Conservation (phyloP, 2,888 invertebrate species). For the Eristalinus sepulchralis region DNA sequence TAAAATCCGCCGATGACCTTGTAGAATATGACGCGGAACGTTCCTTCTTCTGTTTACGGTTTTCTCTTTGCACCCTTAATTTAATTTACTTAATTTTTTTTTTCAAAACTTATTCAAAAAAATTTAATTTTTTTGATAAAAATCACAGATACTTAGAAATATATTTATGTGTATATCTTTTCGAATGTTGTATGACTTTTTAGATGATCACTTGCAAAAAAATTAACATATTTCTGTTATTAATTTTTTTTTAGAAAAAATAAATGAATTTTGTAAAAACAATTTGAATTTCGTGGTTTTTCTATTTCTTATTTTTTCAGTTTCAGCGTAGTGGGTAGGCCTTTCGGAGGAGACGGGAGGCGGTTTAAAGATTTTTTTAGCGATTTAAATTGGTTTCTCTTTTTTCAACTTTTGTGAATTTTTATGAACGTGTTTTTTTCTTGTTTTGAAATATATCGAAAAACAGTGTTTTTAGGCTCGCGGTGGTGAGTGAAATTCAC, state of each 20-base stretch:
- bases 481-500: background rate
- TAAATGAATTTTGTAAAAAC: constrained; percentile 44
- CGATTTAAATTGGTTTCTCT: constrained; percentile 17
- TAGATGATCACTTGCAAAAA: constrained; percentile 68
- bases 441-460: too few species aligned
- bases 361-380: constrained; percentile 56
- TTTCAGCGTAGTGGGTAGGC: constrained; percentile 77
- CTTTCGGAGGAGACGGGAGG: constrained; percentile 81
- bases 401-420: background rate
- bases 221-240: constrained; percentile 37
- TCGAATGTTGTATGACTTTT: constrained; percentile 50
- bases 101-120: constrained; percentile 53
- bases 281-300: constrained; percentile 31
- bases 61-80: constrained; percentile 13
- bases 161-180: constrained; percentile 27
- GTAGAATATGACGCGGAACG: constrained; percentile 71
- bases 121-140: constrained; percentile 48
- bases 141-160: constrained; percentile 66
- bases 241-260: constrained; percentile 16
- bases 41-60: constrained; percentile 15
- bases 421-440: too few species aligned
- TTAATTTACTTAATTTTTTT: constrained; percentile 72
- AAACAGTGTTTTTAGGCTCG: background rate
- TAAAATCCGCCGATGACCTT: constrained; percentile 78
- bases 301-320: constrained; percentile 42